Evolutionary conservation across 2,888 invertebrate genomes (phyloP), one percentile per base, ranked within the genome.

Genomic region (Amblyteles armatorius): DNA sequence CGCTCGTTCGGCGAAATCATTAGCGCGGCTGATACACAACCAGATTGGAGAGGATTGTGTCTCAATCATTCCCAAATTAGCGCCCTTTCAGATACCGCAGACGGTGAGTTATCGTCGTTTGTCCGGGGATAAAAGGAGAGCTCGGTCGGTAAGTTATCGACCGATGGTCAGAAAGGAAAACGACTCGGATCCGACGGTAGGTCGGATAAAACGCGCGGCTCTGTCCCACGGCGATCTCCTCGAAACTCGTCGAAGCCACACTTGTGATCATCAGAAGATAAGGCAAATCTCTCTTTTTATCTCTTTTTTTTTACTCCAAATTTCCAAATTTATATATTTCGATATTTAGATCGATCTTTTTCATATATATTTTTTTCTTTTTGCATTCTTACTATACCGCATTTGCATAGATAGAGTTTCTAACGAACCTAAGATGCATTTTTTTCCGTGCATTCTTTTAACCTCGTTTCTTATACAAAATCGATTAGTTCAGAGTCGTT

Each of bases 1-100:
- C 40, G 33, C 50, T 65, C 19, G 50, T 76, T 76, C 74, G 50
- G 48, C 74, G 74, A 65, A 76, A 65, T 76, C 74, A 76, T 76
- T 76, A 76, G 65, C 65, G 63, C 19, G 44, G 50, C 50, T 33
- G 50, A 48, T 65, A 76, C 48, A 36, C 16, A 50, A n/a, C 13
- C 33, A n/a, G n/a, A 13, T 29, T n/a, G 63, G 29, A 16, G 63
- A 63, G 63, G 26, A 3, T 60, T 2, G 60, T n/a, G 29, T 48
- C 50, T 60, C 7, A 63, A 60, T n/a, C 16, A 44, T 60, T 73
- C 22, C 40, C 3, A 16, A 19, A 19, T 69, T 29, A 29, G 19
- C 29, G 52, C 60, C 19, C 3, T 19, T 29, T 26, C 9, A 11
- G 22, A 57, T 33, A 29, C 29, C 3, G 13, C 33, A 11, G 65